A percentile compares a stretch with the other conserved stretches of the same genome.
phyloP scores from a whole-genome alignment of 2,797 vertebrate species.

The Acipenser ruthenus region DNA sequence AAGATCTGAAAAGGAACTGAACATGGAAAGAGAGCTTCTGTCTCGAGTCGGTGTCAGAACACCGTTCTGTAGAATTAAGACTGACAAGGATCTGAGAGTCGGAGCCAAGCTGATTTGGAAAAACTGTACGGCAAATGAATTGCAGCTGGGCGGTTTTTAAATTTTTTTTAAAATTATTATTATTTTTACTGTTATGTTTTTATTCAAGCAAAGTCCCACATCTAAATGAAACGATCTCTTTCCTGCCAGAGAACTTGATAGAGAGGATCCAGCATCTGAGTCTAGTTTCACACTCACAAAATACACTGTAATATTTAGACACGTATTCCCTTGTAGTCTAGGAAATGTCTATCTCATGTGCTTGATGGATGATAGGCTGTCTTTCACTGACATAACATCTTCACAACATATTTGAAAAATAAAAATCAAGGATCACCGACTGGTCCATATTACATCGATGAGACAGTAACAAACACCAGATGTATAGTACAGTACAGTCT shows the following conservation, averaged over 20 bases:
- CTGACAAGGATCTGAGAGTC: too few species aligned
- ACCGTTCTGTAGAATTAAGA: too few species aligned
- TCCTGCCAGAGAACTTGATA: slow-evolving; percentile 13
- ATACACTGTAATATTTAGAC: slow-evolving; percentile 32
- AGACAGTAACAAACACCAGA: slow-evolving; percentile 6
- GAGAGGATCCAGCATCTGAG: slow-evolving; percentile 26
- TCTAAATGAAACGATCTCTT: slow-evolving; percentile 13
- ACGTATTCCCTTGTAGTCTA: slow-evolving; percentile 20
- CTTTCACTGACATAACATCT: slow-evolving; percentile 8
- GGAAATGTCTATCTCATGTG: slow-evolving; percentile 20
- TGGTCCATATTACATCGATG: slow-evolving; percentile 16
- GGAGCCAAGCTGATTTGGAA: too few species aligned
- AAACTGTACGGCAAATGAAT: too few species aligned
- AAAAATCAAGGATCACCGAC: slow-evolving; percentile 11
- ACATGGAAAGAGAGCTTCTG: too few species aligned
- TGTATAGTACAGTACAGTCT: slow-evolving; percentile 14
- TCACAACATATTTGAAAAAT: slow-evolving; percentile 4
- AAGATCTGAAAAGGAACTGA: too few species aligned
- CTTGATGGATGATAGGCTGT: slow-evolving; percentile 17
- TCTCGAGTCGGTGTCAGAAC: too few species aligned
- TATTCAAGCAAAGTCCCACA: slow-evolving; percentile 23
- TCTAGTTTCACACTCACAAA: slow-evolving; percentile 38
- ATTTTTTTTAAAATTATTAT: not conserved
- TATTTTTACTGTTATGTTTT: slow-evolving; percentile 19
- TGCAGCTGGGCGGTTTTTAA: too few species aligned